A percentile compares a stretch with the other conserved stretches of the same genome.
Evolutionary conservation across 2,888 invertebrate genomes (phyloP).

Genomic region (Sialis fuliginosa): DNA sequence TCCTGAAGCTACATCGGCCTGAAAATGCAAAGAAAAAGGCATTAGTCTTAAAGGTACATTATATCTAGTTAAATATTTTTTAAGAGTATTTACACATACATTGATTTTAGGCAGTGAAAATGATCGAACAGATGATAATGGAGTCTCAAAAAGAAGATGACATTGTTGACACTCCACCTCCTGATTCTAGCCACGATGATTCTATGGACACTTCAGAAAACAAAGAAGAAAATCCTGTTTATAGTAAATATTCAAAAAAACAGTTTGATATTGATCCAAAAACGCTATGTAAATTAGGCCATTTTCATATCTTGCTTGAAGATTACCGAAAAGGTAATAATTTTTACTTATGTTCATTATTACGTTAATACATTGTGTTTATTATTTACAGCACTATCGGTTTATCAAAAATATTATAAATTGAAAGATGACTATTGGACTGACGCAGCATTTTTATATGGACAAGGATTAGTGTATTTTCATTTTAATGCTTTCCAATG

Average conservation of each 20-base stretch:
- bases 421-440: slow-evolving; percentile 70
- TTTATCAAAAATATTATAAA: slow-evolving; percentile 85
- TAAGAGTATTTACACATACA: too few species aligned
- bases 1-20: slow-evolving; percentile 59
- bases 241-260: slow-evolving; percentile 29
- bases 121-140: slow-evolving; percentile 68
- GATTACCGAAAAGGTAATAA: slow-evolving; percentile 82
- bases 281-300: slow-evolving; percentile 88
- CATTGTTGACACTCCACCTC: slow-evolving; percentile 6
- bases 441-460: slow-evolving; percentile 83
- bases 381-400: slow-evolving; percentile 70
- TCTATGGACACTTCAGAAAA: slow-evolving; percentile 3
- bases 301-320: slow-evolving; percentile 82
- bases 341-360: slow-evolving; percentile 8
- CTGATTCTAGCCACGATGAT: background rate
- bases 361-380: slow-evolving; percentile 7
- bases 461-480: slow-evolving; percentile 88
- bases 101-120: slow-evolving; percentile 50
- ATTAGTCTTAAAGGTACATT: slow-evolving; percentile 52
- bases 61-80: background rate
- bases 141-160: slow-evolving; percentile 51
- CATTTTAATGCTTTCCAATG: slow-evolving; percentile 91
- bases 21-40: slow-evolving; percentile 69
- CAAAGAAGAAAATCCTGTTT: slow-evolving; percentile 16
- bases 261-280: slow-evolving; percentile 64